These are phyloP conservation scores for Acropora tenuis DNA, from an alignment of 64 coral and sea anemone genomes.

Conservation along the genomic window DNA sequence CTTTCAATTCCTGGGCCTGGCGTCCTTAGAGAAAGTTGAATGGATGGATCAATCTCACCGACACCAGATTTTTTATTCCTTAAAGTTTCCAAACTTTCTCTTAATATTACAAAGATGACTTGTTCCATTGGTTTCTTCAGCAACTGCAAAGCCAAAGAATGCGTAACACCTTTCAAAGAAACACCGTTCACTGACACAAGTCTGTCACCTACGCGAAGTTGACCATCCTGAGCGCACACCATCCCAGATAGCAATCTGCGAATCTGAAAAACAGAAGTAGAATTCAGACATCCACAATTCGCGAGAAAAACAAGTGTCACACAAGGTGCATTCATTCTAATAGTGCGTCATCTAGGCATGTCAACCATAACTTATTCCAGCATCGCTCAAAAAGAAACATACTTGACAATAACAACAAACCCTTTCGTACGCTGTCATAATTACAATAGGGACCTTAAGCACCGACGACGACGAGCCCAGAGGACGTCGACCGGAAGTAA, in stretches of 20 bases:
- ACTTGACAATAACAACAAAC: too few relatives aligned
- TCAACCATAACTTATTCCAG: too few relatives aligned
- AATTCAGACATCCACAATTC: neutral
- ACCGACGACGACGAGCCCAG: too few relatives aligned
- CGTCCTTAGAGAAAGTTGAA: neutral
- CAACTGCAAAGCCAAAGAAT: constrained; percentile 83
- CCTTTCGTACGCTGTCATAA: too few relatives aligned
- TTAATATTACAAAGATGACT: constrained; percentile 73
- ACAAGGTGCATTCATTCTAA: neutral
- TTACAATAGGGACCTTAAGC: too few relatives aligned
- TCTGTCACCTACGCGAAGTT: constrained; percentile 58
- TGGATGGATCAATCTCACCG: neutral
- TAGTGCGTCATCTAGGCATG: neutral
- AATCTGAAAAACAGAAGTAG: constrained; percentile 39
- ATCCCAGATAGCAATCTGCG: constrained; percentile 79
- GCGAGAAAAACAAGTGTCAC: neutral
- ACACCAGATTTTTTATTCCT: neutral
- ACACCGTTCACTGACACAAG: constrained; percentile 79
- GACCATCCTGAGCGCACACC: constrained; percentile 76
- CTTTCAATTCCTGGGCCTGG: neutral
- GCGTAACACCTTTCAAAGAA: constrained; percentile 63
- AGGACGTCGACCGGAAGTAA: too few relatives aligned
- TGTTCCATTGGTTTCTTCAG: constrained; percentile 83
- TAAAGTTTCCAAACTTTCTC: constrained; percentile 37
- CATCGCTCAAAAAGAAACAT: too few relatives aligned